Evolutionary conservation across 2,888 invertebrate species (phyloP).

Genomic region (Bombylius discolor): DNA sequence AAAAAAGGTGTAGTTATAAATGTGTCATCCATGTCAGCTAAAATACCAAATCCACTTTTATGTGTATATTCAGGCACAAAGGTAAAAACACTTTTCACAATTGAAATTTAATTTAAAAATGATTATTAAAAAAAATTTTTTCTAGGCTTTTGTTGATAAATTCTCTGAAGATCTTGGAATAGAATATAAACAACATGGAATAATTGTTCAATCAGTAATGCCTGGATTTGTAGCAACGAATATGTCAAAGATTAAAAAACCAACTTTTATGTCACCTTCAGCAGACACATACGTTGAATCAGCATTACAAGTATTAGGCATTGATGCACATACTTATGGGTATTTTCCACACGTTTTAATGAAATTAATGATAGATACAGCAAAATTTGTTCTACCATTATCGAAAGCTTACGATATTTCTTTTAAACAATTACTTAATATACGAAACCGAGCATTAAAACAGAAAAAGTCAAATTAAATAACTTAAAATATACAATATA

Average conservation of each 20-base stretch:
- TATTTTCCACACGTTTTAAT: conserved; percentile 43
- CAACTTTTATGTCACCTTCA: conserved; percentile 61
- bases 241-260: conserved; percentile 68
- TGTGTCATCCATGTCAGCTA: conserved; percentile 70
- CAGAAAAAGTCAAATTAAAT: not conserved
- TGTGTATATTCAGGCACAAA: conserved; percentile 82
- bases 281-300: conserved; percentile 58
- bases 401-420: conserved; percentile 24
- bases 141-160: conserved; percentile 66
- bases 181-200: conserved; percentile 59
- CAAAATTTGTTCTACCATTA: conserved; percentile 14
- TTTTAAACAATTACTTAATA: conserved; percentile 24
- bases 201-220: conserved; percentile 65
- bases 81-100: conserved; percentile 34
- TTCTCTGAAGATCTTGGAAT: conserved; percentile 61
- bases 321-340: conserved; percentile 55
- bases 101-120: not conserved
- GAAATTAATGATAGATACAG: conserved; percentile 20
- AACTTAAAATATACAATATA: too few relatives aligned
- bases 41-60: conserved; percentile 68
- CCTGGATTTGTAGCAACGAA: conserved; percentile 88
- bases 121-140: conserved; percentile 5
- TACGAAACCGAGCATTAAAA: conserved; percentile 26
- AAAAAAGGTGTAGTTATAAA: conserved; percentile 79
- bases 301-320: conserved; percentile 58